Evolutionary conservation across 1,140 invertebrate genomes (phyloP).

Genomic region (Pentalonia nigronervosa): DNA sequence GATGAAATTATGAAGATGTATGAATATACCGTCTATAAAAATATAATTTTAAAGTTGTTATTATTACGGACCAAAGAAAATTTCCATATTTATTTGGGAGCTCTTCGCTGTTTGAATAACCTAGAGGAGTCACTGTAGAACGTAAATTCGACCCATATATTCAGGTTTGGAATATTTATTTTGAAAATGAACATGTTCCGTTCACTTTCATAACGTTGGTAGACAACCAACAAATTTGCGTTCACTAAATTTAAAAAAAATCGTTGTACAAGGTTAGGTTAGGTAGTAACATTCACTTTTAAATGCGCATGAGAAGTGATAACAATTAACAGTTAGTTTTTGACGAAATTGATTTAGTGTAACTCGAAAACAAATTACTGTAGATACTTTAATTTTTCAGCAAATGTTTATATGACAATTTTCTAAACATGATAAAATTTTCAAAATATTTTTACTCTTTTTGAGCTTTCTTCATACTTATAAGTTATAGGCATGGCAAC

Average conservation of each 20-base stretch:
- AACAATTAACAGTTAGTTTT: neutral
- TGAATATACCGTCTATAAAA: neutral
- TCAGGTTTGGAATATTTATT: neutral
- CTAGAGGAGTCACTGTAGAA: neutral
- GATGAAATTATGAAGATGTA: neutral
- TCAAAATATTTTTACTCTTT: too few species aligned
- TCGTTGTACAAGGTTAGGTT: neutral
- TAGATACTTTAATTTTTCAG: too few species aligned
- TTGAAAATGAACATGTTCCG: neutral
- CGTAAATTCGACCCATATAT: neutral
- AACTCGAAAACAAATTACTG: too few species aligned
- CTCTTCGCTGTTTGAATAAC: neutral
- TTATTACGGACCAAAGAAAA: neutral
- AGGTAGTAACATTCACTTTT: conserved; percentile 4
- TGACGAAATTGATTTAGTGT: too few species aligned
- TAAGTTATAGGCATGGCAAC: too few species aligned
- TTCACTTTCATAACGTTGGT: neutral
- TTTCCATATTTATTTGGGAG: neutral
- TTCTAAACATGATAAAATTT: too few species aligned
- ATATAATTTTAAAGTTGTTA: neutral
- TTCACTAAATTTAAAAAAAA: neutral
- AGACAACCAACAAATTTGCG: neutral
- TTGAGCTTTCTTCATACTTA: too few species aligned
- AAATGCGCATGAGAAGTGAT: neutral
- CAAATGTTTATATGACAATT: too few species aligned